Evolutionary conservation across 2,113 vertebrate species (phyloP).

Genomic region (Illadopsis cleaveri): DNA sequence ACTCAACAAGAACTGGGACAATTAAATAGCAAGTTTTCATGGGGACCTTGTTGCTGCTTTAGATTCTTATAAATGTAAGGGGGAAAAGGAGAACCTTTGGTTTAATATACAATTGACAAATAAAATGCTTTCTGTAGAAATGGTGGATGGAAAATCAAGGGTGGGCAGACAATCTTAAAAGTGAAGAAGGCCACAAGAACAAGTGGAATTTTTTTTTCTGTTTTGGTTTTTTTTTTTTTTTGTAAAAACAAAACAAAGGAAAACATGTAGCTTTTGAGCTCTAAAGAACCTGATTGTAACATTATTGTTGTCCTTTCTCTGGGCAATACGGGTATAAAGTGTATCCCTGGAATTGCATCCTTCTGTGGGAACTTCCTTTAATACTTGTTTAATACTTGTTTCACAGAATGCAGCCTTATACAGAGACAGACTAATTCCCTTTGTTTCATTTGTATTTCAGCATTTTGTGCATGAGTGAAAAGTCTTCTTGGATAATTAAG

Average conservation of each 20-base stretch:
- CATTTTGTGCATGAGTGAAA: constrained; percentile 60
- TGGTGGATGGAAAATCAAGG: constrained; percentile 67
- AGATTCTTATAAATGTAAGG: constrained; percentile 80
- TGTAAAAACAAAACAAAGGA: not conserved
- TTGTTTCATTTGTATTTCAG: constrained; percentile 51
- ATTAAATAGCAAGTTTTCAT: constrained; percentile 86
- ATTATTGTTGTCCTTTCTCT: constrained; percentile 71
- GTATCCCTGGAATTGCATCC: constrained; percentile 48
- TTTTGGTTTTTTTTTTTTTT: not conserved
- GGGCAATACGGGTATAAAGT: constrained; percentile 61
- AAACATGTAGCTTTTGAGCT: constrained; percentile 59
- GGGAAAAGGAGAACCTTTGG: constrained; percentile 69
- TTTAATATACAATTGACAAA: constrained; percentile 57
- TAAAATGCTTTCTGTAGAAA: constrained; percentile 67
- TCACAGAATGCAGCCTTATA: constrained; percentile 56
- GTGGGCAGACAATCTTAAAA: constrained; percentile 76
- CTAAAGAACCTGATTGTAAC: constrained; percentile 53
- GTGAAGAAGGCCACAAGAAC: constrained; percentile 87
- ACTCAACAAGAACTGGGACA: constrained; percentile 85
- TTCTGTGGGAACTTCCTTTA: constrained; percentile 16
- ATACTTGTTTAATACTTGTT: constrained; percentile 24
- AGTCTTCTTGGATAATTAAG: constrained; percentile 55
- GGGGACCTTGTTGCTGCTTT: constrained; percentile 88
- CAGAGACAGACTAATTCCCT: constrained; percentile 52
- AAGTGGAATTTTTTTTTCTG: not conserved